These are phyloP conservation scores for Watsonalla cultraria DNA, from an alignment of 2,888 invertebrate species.

Conservation along the genomic window DNA sequence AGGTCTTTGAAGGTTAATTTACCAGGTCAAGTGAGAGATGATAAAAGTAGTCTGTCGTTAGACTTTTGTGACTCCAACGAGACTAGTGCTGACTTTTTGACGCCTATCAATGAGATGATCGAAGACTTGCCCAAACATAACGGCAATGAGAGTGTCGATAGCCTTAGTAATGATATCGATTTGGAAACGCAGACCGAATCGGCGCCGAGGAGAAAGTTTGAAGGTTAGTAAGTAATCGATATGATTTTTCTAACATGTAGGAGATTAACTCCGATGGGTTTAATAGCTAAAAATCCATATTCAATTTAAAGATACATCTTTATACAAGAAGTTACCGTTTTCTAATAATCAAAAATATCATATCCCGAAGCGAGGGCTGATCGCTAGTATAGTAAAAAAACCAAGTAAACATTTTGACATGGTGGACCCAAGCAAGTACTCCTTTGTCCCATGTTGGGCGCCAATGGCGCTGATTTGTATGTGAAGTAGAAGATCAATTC, in stretches of 20 bases:
- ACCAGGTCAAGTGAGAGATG: slow-evolving; percentile 48
- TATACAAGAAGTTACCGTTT: too few relatives aligned
- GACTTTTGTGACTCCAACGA: slow-evolving; percentile 74
- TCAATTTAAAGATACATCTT: too few relatives aligned
- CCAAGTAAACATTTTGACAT: too few relatives aligned
- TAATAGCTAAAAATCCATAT: not conserved
- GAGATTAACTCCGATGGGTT: not conserved
- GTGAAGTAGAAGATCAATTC: too few relatives aligned
- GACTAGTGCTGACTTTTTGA: slow-evolving; percentile 72
- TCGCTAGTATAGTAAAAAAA: too few relatives aligned
- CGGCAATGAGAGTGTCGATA: slow-evolving; percentile 64
- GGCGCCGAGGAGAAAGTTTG: slow-evolving; percentile 57
- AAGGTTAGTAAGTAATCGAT: slow-evolving; percentile 33
- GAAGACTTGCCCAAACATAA: slow-evolving; percentile 70
- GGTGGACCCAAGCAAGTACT: too few relatives aligned
- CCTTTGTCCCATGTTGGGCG: too few relatives aligned
- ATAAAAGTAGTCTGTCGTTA: slow-evolving; percentile 64
- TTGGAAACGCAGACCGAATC: slow-evolving; percentile 71
- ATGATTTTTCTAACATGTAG: not conserved
- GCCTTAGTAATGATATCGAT: slow-evolving; percentile 66
- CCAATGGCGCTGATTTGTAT: too few relatives aligned
- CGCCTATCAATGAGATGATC: slow-evolving; percentile 74
- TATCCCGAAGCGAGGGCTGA: too few relatives aligned
- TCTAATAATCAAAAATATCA: not conserved
- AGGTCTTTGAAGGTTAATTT: slow-evolving; percentile 52